These are phyloP conservation scores for Stenodera caucasica DNA, from an alignment of 2,888 invertebrate species.

Conservation along the genomic window DNA sequence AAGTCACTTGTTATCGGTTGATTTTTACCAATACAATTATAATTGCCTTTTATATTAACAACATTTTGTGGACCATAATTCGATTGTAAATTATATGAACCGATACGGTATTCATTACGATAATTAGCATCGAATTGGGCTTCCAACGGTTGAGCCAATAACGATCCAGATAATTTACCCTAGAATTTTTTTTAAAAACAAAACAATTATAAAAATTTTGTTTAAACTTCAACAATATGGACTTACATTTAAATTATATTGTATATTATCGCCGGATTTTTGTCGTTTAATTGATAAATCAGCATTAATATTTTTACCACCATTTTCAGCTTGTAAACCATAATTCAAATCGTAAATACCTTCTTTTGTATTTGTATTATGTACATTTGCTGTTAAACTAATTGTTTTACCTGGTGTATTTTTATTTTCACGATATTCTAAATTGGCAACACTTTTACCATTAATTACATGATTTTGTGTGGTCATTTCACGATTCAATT, in stretches of 20 bases:
- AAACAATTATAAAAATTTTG: too few species aligned
- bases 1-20: conserved; percentile 58
- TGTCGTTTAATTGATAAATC: conserved; percentile 52
- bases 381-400: conserved; percentile 47
- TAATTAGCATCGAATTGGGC: conserved; percentile 36
- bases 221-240: too few species aligned
- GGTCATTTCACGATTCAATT: conserved; percentile 47
- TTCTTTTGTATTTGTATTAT: conserved; percentile 54
- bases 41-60: conserved; percentile 40
- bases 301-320: conserved; percentile 56
- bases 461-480: conserved; percentile 41
- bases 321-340: conserved; percentile 54
- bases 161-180: conserved; percentile 45
- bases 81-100: conserved; percentile 33
- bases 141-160: conserved; percentile 50
- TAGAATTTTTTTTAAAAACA: too few species aligned
- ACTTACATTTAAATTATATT: conserved; percentile 11
- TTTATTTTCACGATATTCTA: conserved; percentile 54
- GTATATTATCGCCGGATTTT: conserved; percentile 29
- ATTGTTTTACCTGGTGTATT: conserved; percentile 56
- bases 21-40: conserved; percentile 28
- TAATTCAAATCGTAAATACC: conserved; percentile 52
- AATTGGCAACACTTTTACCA: conserved; percentile 47
- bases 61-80: conserved; percentile 49
- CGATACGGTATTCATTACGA: conserved; percentile 26